Evolutionary conservation across 2,113 vertebrate genomes (phyloP).

Genomic region (Antennarius striatus): DNA sequence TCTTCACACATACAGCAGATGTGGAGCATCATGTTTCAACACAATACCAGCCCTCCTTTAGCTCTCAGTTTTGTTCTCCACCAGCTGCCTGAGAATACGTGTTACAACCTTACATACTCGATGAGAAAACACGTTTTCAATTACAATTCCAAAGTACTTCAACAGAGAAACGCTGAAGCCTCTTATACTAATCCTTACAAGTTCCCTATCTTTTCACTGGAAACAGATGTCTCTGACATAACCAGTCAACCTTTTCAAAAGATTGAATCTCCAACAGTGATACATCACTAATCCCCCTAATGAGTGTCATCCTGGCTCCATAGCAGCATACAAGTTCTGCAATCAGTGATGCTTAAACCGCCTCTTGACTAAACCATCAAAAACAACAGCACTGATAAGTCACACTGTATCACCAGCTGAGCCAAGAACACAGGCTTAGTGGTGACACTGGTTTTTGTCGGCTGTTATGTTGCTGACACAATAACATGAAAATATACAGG

Average conservation of each 20-base stretch:
- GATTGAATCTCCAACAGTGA: conserved; percentile 41
- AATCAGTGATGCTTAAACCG: conserved; percentile 46
- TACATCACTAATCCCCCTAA: conserved; percentile 48
- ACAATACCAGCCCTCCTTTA: too few relatives aligned
- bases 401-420: conserved; percentile 34
- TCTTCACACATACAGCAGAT: too few relatives aligned
- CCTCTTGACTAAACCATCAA: conserved; percentile 40
- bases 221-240: conserved; percentile 46
- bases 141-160: conserved; percentile 10
- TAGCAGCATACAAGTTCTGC: conserved; percentile 48
- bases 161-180: background rate
- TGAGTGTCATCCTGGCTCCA: conserved; percentile 45
- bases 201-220: conserved; percentile 27
- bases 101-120: too few relatives aligned
- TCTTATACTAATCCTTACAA: conserved; percentile 1
- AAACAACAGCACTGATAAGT: conserved; percentile 57
- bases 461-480: too few relatives aligned
- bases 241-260: conserved; percentile 36
- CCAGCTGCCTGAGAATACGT: too few relatives aligned
- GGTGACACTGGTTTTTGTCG: background rate
- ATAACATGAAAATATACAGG: background rate
- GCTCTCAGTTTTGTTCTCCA: too few relatives aligned
- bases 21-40: too few relatives aligned
- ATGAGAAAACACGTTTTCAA: conserved; percentile 3
- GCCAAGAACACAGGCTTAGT: conserved; percentile 21